Conservation (phyloP, 2,797 vertebrate species). For the Sebastiscus tertius region DNA sequence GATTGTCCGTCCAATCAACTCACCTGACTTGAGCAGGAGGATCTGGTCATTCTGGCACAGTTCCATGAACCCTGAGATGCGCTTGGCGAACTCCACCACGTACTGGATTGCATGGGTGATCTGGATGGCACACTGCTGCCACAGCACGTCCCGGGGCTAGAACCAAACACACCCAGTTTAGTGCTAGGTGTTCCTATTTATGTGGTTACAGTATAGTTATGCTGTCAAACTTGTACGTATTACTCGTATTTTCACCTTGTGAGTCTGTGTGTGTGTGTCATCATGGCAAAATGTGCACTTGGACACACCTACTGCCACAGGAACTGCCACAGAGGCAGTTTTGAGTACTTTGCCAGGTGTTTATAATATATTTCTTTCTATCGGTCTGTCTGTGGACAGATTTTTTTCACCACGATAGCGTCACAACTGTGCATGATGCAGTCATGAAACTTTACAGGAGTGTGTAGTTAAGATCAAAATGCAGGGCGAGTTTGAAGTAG, state of each 20-base stretch:
- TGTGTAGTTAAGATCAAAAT: not conserved
- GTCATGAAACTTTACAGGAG: not conserved
- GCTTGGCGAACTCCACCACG: constrained; percentile 98
- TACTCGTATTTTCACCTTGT: not conserved
- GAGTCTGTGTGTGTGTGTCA: not conserved
- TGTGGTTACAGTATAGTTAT: not conserved
- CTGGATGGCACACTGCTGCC: constrained; percentile 99
- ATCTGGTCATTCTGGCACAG: constrained; percentile 99
- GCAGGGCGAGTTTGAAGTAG: too few species aligned
- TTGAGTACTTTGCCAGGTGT: not conserved
- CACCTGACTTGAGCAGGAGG: constrained; percentile 98
- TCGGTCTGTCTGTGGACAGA: not conserved
- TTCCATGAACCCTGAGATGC: constrained; percentile 99
- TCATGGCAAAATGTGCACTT: not conserved
- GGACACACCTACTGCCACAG: not conserved
- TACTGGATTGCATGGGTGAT: constrained; percentile 99
- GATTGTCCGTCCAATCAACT: constrained; percentile 40
- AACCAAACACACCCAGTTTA: constrained; percentile 53
- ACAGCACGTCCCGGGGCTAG: constrained; percentile 94
- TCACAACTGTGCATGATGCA: not conserved
- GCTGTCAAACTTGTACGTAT: not conserved
- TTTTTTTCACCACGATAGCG: too few species aligned
- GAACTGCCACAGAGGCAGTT: not conserved
- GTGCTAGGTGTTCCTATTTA: not conserved
- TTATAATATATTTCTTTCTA: not conserved